phyloP scores from a whole-genome alignment of 2,888 invertebrate species.

The Leptinotarsa tumamoca region DNA sequence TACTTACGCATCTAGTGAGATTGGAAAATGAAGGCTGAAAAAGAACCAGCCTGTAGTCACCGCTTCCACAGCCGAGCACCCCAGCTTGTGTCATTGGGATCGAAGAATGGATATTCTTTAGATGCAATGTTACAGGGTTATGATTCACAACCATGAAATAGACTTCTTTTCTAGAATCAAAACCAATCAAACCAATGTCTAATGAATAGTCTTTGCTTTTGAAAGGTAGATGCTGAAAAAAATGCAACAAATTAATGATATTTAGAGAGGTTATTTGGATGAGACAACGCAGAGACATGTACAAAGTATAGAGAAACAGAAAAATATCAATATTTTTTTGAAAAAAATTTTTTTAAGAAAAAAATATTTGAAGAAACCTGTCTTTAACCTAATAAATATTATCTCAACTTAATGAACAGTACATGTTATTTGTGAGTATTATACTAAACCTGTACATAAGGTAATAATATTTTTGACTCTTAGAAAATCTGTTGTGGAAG shows the following conservation, averaged over 20 bases:
- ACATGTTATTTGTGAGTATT: too few species aligned
- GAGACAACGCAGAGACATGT: too few species aligned
- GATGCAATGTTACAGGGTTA: conserved; percentile 79
- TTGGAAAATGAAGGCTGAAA: conserved; percentile 63
- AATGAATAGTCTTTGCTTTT: conserved; percentile 66
- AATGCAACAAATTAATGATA: background rate
- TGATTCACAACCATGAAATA: conserved; percentile 79
- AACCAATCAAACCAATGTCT: conserved; percentile 76
- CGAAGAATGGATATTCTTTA: conserved; percentile 73
- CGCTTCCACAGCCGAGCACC: conserved; percentile 73
- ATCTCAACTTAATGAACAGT: too few species aligned
- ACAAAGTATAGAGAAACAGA: too few species aligned
- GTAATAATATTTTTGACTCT: too few species aligned
- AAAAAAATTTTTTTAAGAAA: too few species aligned
- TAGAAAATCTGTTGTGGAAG: too few species aligned
- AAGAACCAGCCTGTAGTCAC: conserved; percentile 61
- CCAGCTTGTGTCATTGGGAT: conserved; percentile 72
- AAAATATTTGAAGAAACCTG: too few species aligned
- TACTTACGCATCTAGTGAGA: conserved; percentile 60
- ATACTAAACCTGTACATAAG: too few species aligned
- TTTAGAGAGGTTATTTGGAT: too few species aligned
- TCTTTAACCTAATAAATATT: too few species aligned
- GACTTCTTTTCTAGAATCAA: conserved; percentile 76
- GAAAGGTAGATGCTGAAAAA: conserved; percentile 62
- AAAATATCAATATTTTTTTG: too few species aligned